Base-by-base conservation (phyloP, 2,113 vertebrate species). In the Salvelinus namaycush region DNA sequence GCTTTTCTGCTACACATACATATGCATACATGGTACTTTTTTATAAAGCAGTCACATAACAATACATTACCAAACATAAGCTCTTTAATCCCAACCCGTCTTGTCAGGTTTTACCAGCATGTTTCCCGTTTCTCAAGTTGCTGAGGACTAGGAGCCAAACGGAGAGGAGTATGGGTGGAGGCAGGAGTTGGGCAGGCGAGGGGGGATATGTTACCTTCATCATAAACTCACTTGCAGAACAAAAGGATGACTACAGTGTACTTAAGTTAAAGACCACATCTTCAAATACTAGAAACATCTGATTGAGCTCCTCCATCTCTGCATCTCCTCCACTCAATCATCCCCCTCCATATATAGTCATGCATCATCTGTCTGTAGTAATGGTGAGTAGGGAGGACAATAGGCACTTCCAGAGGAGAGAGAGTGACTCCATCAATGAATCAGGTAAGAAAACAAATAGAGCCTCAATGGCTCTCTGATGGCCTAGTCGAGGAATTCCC, bases 271-370 rank as follows among this genome's bases (percentile, higher is more conserved):
- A 26, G 26, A 26, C 26, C 26, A 26, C 49, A 48, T 57, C 26
- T 68, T 83, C 51, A 4, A 77, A 31, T 31, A 70, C 24, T 27
- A 70, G 44, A 34, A 51, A 68, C 39, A 13, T 74, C n/a, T 65
- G 59, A 74, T 54, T 6, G 65, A 57, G 11, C 51, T 20, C 26
- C 49, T 29, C 24, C 68, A 51, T 71, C 44, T 60, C 67, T 27
- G 5, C 4, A 39, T 68, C 22, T 69, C 75, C 65, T 75, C 65
- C 34, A 29, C 14, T n/a, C 31, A 57, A 69, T 69, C 62, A 76
- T 54, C 51, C 71, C 14, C 11, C 64, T 13, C 22, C 64, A 69
- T 44, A 20, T 14, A 66, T 34, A 74, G 73, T 16, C 26, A 54
- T 31, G 51, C 27, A 2, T 39, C n/a, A 16, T 57, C 54, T 57